These are phyloP conservation scores for Atherix ibis DNA, from an alignment of 2,888 invertebrate genomes.

Conservation along the genomic window DNA sequence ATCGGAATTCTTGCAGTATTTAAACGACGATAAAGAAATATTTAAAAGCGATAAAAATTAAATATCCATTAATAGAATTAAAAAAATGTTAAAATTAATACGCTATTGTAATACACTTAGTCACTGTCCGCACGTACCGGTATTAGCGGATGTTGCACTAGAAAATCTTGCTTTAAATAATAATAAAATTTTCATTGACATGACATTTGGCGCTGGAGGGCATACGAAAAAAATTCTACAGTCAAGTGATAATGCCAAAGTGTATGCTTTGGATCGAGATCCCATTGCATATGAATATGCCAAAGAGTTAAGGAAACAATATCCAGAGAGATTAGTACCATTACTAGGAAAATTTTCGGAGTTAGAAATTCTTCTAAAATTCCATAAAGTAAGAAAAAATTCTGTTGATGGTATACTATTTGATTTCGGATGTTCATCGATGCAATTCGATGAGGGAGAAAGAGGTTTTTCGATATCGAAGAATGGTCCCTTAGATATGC, in stretches of 20 bases:
- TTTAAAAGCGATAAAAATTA: conserved; percentile 32
- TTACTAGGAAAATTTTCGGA: conserved; percentile 80
- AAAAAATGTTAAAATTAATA: no score
- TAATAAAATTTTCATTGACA: conserved; percentile 61
- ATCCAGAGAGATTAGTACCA: conserved; percentile 59
- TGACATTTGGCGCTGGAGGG: conserved; percentile 95
- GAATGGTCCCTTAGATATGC: conserved; percentile 86
- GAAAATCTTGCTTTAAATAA: conserved; percentile 46
- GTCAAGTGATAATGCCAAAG: conserved; percentile 42
- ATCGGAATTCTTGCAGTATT: conserved; percentile 49
- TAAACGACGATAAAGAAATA: conserved; percentile 40
- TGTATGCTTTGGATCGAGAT: conserved; percentile 80
- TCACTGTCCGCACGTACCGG: conserved; percentile 57
- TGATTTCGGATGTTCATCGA: conserved; percentile 89
- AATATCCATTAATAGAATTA: no score
- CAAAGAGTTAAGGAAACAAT: conserved; percentile 43
- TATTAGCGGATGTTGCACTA: conserved; percentile 56
- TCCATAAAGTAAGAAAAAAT: conserved; percentile 40
- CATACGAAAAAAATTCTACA: conserved; percentile 64
- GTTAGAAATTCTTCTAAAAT: conserved; percentile 48
- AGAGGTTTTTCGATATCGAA: conserved; percentile 76
- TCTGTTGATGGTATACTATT: conserved; percentile 77
- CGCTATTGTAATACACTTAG: no score
- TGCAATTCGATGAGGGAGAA: conserved; percentile 72
- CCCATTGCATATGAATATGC: conserved; percentile 60